A percentile compares a stretch with the other conserved stretches of the same genome.
phyloP scores from a whole-genome alignment of 2,888 invertebrate species.

The Gandaritis pyraliata region DNA sequence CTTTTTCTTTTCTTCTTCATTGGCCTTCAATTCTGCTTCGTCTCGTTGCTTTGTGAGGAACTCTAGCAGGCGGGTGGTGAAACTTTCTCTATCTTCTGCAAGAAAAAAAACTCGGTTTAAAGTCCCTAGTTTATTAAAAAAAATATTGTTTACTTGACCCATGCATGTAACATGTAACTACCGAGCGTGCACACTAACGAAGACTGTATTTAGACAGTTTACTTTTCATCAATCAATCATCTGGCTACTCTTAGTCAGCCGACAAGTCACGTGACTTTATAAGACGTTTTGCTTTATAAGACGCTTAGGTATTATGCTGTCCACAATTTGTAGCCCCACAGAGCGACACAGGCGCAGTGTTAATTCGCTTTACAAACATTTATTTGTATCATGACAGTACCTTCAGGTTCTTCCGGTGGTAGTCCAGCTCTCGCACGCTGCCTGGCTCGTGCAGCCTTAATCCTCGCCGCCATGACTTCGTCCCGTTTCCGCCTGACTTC shows the following conservation, averaged over 20 bases:
- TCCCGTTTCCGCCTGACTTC: constrained; percentile 86
- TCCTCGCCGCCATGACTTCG: constrained; percentile 87
- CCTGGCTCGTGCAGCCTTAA: constrained; percentile 89
- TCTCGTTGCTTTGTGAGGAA: constrained; percentile 78
- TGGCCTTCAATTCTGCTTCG: constrained; percentile 75
- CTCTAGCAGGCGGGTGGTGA: constrained; percentile 69
- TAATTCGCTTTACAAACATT: not conserved
- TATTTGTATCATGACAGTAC: constrained; percentile 47
- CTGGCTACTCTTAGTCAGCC: too few relatives aligned
- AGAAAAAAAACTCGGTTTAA: constrained; percentile 26
- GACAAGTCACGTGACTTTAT: too few relatives aligned
- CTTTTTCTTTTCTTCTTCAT: constrained; percentile 66
- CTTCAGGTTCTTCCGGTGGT: constrained; percentile 86
- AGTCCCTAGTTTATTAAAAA: not conserved
- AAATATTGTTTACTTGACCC: too few relatives aligned
- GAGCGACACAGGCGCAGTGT: too few relatives aligned
- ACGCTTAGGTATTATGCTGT: too few relatives aligned
- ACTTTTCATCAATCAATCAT: too few relatives aligned
- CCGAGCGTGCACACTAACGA: too few relatives aligned
- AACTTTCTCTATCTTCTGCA: constrained; percentile 73
- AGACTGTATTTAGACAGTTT: too few relatives aligned
- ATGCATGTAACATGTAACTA: too few relatives aligned
- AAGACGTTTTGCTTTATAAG: too few relatives aligned
- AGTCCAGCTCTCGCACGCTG: constrained; percentile 89
- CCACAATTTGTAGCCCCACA: too few relatives aligned